phyloP scores from a whole-genome alignment of 2,888 invertebrate species.

The Seira ritae region DNA sequence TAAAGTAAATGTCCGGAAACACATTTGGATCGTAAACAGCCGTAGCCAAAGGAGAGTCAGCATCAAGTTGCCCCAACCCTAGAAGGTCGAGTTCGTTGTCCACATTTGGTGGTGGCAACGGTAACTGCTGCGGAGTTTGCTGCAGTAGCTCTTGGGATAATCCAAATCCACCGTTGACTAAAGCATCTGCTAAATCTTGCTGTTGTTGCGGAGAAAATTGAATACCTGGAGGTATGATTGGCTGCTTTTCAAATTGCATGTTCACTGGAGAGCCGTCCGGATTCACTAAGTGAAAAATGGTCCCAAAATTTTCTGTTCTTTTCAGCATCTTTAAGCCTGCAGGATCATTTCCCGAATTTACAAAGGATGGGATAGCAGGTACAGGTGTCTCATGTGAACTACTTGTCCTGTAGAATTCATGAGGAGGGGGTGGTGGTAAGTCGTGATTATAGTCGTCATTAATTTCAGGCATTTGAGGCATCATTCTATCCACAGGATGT shows the following conservation, averaged over 20 bases:
- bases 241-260: constrained; percentile 56
- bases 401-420: too few species aligned
- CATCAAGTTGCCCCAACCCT: not conserved
- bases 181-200: constrained; percentile 37
- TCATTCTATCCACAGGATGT: constrained; percentile 44
- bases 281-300: constrained; percentile 50
- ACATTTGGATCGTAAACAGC: constrained; percentile 71
- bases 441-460: not conserved
- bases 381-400: not conserved
- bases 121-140: too few species aligned
- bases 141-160: not conserved
- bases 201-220: constrained; percentile 45
- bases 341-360: constrained; percentile 45
- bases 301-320: constrained; percentile 69
- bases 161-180: not conserved
- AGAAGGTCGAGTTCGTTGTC: too few species aligned
- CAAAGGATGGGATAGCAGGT: not conserved
- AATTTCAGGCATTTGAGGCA: not conserved
- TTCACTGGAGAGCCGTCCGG: constrained; percentile 54
- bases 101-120: too few species aligned
- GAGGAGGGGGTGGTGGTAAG: too few species aligned
- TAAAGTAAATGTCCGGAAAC: constrained; percentile 73
- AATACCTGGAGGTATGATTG: constrained; percentile 26
- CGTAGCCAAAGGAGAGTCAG: constrained; percentile 51
- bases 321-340: constrained; percentile 69